Conservation (phyloP, 2,888 invertebrate genomes). For the Coenonympha glycerion region DNA sequence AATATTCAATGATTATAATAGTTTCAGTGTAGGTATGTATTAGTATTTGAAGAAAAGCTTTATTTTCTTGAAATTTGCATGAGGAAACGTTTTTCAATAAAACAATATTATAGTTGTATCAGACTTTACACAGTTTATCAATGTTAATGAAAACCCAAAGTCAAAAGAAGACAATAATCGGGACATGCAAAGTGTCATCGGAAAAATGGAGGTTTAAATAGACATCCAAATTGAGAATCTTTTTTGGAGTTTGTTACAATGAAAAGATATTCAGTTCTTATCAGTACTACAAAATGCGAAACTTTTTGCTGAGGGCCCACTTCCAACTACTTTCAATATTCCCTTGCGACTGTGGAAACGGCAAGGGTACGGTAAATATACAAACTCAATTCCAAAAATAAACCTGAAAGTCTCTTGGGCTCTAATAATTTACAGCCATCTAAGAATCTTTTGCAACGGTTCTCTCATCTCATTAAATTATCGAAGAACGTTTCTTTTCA, state of each 20-base stretch:
- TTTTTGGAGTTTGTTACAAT: not conserved
- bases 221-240: too few species aligned
- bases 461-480: slow-evolving; percentile 7
- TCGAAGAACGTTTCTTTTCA: slow-evolving; percentile 3
- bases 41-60: too few species aligned
- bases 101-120: too few species aligned
- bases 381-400: slow-evolving; percentile 8
- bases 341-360: not conserved
- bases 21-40: too few species aligned
- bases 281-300: not conserved
- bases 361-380: not conserved
- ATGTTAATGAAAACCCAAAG: too few species aligned
- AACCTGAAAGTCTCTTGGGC: slow-evolving; percentile 4
- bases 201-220: too few species aligned
- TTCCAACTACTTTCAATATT: not conserved
- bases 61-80: too few species aligned
- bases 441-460: not conserved
- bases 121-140: too few species aligned
- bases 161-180: too few species aligned
- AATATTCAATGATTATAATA: too few species aligned
- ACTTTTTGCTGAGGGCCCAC: not conserved
- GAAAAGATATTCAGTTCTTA: not conserved
- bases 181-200: too few species aligned
- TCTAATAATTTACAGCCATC: slow-evolving; percentile 11
- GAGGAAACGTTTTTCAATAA: too few species aligned